Evolutionary conservation across 1,140 invertebrate species (phyloP).

Genomic region (Aporrectodea caliginosa): DNA sequence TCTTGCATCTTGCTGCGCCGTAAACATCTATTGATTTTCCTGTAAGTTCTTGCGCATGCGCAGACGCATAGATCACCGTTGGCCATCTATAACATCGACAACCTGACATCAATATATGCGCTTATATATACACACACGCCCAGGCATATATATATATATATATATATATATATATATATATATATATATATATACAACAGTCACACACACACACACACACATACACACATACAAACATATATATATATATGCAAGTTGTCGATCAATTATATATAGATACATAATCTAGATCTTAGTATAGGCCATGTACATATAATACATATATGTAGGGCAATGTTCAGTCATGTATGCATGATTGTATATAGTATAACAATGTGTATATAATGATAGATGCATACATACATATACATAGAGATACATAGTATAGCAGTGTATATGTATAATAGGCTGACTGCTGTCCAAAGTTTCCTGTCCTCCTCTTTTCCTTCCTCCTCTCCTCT

Average conservation of each 20-base stretch:
- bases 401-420: too few species aligned
- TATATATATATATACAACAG: neutral
- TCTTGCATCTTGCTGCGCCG: too few species aligned
- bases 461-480: slow-evolving; percentile 56
- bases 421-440: too few species aligned
- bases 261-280: neutral
- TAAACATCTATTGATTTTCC: too few species aligned
- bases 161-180: neutral
- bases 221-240: slow-evolving; percentile 4
- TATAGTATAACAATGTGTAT: too few species aligned
- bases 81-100: too few species aligned
- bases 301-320: neutral
- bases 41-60: too few species aligned
- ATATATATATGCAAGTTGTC: neutral
- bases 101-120: too few species aligned
- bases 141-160: neutral
- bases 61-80: too few species aligned
- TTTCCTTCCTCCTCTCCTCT: slow-evolving; percentile 57
- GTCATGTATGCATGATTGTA: neutral
- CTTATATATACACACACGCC: neutral
- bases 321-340: neutral
- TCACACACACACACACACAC: neutral
- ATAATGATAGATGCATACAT: too few species aligned
- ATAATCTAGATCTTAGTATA: neutral
- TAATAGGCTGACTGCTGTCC: too few species aligned